phyloP scores from a whole-genome alignment of 2,113 vertebrate genomes.

The Gnathonemus longibarbis region DNA sequence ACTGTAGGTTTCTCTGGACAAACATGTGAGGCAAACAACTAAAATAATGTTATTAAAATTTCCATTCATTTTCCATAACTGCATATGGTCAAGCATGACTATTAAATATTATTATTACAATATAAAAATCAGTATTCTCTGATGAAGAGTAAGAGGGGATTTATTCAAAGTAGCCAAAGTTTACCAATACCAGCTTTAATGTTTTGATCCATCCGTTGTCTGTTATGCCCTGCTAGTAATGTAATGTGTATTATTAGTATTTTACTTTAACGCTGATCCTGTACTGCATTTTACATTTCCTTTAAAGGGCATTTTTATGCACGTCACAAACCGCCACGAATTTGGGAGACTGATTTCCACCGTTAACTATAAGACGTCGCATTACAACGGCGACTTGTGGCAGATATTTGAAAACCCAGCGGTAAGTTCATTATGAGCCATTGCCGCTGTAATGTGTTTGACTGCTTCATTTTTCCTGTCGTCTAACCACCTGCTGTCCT shows the following conservation, averaged over 20 bases:
- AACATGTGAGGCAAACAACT: neutral
- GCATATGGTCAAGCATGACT: neutral
- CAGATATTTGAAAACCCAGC: slow-evolving; percentile 95
- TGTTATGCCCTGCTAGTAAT: neutral
- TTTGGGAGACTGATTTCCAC: slow-evolving; percentile 91
- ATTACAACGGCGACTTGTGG: slow-evolving; percentile 91
- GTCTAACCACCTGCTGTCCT: neutral
- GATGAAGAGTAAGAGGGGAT: neutral
- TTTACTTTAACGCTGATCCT: slow-evolving; percentile 10
- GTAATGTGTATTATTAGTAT: neutral
- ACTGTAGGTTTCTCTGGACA: neutral
- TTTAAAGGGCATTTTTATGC: slow-evolving; percentile 90
- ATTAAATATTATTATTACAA: neutral
- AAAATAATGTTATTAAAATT: neutral
- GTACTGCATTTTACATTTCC: slow-evolving; percentile 47
- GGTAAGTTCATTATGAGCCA: slow-evolving; percentile 62
- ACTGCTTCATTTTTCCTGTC: neutral
- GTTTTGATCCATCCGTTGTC: neutral
- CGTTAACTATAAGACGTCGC: slow-evolving; percentile 89
- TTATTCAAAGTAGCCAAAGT: neutral
- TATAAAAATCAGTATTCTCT: neutral
- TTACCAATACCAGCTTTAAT: neutral
- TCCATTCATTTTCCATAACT: neutral
- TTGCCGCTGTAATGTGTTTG: slow-evolving; percentile 20
- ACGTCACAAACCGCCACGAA: slow-evolving; percentile 86